Conservation (phyloP, 2,797 vertebrate genomes). For the Trachops cirrhosus region DNA sequence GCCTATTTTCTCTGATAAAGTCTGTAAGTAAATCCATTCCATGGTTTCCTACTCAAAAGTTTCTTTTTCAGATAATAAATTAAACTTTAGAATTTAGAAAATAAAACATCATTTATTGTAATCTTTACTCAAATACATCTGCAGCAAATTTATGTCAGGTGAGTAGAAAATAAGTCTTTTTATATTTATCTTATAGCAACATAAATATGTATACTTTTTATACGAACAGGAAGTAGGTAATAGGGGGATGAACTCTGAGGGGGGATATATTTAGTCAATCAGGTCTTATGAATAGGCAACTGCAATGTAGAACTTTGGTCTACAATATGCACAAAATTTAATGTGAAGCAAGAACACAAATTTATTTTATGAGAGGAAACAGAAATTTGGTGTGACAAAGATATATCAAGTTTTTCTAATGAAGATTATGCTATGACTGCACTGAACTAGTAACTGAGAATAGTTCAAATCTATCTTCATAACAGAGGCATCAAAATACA, state of each 20-base stretch:
- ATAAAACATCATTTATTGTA: background rate
- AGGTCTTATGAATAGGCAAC: slow-evolving; percentile 17
- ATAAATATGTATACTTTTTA: slow-evolving; percentile 2
- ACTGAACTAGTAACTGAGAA: background rate
- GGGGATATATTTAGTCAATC: background rate
- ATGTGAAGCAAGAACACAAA: slow-evolving; percentile 1
- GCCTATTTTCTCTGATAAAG: background rate
- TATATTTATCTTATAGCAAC: background rate
- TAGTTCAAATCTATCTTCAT: slow-evolving; percentile 29
- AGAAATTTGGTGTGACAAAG: slow-evolving; percentile 28
- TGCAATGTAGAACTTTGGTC: slow-evolving; percentile 31
- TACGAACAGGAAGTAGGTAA: background rate
- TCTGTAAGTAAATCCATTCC: background rate
- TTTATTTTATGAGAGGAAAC: slow-evolving; percentile 15
- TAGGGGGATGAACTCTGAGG: background rate
- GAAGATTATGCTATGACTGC: slow-evolving; percentile 16
- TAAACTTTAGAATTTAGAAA: slow-evolving; percentile 40
- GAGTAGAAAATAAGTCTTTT: slow-evolving; percentile 13
- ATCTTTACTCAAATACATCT: background rate
- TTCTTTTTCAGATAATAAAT: background rate
- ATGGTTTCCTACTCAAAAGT: background rate
- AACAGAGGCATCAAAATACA: background rate
- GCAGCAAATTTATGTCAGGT: background rate
- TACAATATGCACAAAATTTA: slow-evolving; percentile 36
- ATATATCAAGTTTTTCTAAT: slow-evolving; percentile 2